A percentile compares a stretch with the other conserved stretches of the same genome.
Conservation (phyloP, 2,797 vertebrate genomes). For the Dryobates pubescens region DNA sequence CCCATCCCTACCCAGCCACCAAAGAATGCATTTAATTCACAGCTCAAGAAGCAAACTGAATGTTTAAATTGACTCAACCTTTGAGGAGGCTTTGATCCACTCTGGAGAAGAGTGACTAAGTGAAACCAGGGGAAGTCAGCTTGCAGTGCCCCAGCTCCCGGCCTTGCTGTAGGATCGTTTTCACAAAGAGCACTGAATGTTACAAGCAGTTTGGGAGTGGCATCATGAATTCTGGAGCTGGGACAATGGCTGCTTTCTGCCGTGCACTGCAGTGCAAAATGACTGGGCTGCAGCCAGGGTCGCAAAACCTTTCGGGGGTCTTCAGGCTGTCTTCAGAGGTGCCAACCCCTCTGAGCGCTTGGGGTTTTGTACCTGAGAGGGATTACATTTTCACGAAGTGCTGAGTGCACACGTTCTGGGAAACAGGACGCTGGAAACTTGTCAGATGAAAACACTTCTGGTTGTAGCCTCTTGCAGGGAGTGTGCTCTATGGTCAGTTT, state of each 20-base stretch:
- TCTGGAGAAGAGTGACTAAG: slow-evolving; percentile 61
- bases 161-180: background rate
- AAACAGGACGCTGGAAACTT: background rate
- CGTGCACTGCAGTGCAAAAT: background rate
- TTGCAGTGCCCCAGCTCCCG: background rate
- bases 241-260: slow-evolving; percentile 47
- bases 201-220: slow-evolving; percentile 18
- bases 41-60: slow-evolving; percentile 63
- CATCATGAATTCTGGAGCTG: background rate
- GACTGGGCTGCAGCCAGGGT: slow-evolving; percentile 14
- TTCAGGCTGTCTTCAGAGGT: background rate
- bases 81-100: slow-evolving; percentile 65
- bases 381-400: background rate
- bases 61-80: slow-evolving; percentile 71
- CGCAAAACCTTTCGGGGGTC: background rate
- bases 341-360: background rate
- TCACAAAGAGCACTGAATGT: background rate
- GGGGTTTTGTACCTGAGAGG: slow-evolving; percentile 6
- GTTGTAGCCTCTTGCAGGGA: background rate
- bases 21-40: slow-evolving; percentile 73
- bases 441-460: background rate
- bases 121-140: slow-evolving; percentile 50
- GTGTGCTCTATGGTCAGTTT: background rate
- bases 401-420: background rate
- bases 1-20: slow-evolving; percentile 66